Conservation (phyloP, 2,888 invertebrate genomes). For the Drosophila peninsularis region DNA sequence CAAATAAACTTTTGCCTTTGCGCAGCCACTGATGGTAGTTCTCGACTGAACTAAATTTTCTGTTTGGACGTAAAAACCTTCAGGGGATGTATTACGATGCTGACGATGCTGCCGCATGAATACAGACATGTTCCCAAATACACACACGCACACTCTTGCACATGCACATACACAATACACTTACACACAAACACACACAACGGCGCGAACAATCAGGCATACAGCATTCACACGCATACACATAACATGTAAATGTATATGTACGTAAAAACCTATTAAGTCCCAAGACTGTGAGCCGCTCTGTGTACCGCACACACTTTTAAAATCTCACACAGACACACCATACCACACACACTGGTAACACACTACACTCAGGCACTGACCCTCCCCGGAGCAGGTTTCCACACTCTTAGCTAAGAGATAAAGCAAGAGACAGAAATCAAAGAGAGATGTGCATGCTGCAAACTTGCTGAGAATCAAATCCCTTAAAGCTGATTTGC, state of each 20-base stretch:
- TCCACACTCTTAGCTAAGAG: slow-evolving; percentile 42
- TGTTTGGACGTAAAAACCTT: slow-evolving; percentile 84
- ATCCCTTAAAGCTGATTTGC: slow-evolving; percentile 12
- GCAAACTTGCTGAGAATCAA: slow-evolving; percentile 25
- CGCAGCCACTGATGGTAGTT: slow-evolving; percentile 83
- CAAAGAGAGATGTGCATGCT: slow-evolving; percentile 25
- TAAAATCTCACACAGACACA: neutral
- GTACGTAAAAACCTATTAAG: slow-evolving; percentile 30
- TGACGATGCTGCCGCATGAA: slow-evolving; percentile 52
- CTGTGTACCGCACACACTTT: slow-evolving; percentile 17
- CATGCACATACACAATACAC: slow-evolving; percentile 20
- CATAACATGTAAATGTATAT: slow-evolving; percentile 9
- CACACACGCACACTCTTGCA: slow-evolving; percentile 1
- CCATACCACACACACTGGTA: slow-evolving; percentile 1
- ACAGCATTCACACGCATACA: neutral
- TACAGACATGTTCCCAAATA: slow-evolving; percentile 36
- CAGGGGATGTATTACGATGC: slow-evolving; percentile 81
- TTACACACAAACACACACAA: slow-evolving; percentile 14
- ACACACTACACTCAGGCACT: slow-evolving; percentile 30
- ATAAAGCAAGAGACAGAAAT: slow-evolving; percentile 1
- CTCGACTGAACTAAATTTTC: slow-evolving; percentile 83
- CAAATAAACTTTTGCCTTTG: slow-evolving; percentile 82
- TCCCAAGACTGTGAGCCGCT: slow-evolving; percentile 18
- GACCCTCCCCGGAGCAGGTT: slow-evolving; percentile 63
- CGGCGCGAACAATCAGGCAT: neutral